Percentiles rank a stretch among this genome's conserved stretches.
Conservation (phyloP, 1,140 invertebrate species). For the Ceratosolen solmsi region DNA sequence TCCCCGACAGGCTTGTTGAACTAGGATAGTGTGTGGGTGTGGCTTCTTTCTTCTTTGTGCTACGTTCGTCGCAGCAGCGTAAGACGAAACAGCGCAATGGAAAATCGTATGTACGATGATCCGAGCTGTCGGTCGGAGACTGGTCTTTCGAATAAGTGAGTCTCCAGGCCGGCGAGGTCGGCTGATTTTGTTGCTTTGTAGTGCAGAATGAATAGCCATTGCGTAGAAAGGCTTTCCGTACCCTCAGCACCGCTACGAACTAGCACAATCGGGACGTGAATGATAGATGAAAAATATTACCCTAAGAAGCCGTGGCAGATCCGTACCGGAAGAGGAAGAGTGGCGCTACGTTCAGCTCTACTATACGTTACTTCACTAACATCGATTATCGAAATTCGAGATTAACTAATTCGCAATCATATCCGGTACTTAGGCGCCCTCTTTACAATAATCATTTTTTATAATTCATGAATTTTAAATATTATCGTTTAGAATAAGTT, state of each 20-base stretch:
- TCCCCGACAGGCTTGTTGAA: conserved; percentile 17
- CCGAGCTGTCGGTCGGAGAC: conserved; percentile 32
- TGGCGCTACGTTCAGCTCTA: conserved; percentile 5
- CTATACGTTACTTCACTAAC: neutral
- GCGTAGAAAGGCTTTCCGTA: neutral
- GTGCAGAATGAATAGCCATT: neutral
- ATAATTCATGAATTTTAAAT: too few relatives aligned
- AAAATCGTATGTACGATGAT: neutral
- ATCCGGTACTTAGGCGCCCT: neutral
- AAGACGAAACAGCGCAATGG: neutral
- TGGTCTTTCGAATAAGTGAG: conserved; percentile 9
- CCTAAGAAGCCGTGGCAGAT: conserved; percentile 56
- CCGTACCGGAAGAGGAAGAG: conserved; percentile 64
- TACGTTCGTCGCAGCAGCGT: neutral
- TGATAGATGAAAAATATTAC: conserved; percentile 58
- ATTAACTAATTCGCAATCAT: too few relatives aligned
- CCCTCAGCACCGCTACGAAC: conserved; percentile 16
- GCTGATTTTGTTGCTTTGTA: conserved; percentile 5
- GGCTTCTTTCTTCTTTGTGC: conserved; percentile 20
- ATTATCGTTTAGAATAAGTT: too few relatives aligned
- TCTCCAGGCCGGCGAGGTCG: conserved; percentile 23
- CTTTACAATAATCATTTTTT: too few relatives aligned
- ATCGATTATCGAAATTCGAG: conserved; percentile 18
- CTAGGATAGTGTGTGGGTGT: conserved; percentile 20
- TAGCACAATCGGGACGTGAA: conserved; percentile 51